Percentiles rank a stretch among this genome's conserved stretches.
phyloP scores from a whole-genome alignment of 2,888 invertebrate species.

The Andrena minutula region DNA sequence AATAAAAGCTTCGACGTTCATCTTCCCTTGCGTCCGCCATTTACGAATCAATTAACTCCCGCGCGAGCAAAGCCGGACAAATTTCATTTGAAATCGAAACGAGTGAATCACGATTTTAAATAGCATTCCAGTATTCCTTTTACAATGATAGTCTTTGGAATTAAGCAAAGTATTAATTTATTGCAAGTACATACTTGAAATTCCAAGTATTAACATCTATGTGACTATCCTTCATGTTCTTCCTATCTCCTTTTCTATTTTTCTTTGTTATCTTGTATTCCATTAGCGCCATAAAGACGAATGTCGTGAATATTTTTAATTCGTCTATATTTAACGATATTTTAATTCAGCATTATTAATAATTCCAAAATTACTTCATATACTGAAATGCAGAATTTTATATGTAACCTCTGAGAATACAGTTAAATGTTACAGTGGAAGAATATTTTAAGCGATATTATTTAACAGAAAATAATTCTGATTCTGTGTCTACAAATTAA shows the following conservation, averaged over 20 bases:
- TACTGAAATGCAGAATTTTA: not conserved
- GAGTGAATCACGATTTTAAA: no score
- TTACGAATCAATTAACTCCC: constrained; percentile 10
- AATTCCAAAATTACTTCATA: no score
- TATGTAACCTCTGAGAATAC: not conserved
- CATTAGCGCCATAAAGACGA: no score
- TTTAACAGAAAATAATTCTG: no score
- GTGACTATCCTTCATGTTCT: no score
- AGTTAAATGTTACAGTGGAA: not conserved
- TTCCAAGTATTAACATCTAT: no score
- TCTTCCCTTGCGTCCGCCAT: not conserved
- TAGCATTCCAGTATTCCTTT: no score
- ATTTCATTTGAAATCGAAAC: constrained; percentile 1
- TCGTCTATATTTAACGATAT: not conserved
- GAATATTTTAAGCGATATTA: not conserved
- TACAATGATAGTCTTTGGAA: no score
- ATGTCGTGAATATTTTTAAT: not conserved
- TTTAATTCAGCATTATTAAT: not conserved
- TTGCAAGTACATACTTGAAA: no score
- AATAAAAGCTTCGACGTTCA: constrained; percentile 20
- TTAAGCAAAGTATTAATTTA: no score
- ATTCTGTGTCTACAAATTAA: not conserved
- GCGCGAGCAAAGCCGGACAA: not conserved
- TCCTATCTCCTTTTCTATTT: no score
- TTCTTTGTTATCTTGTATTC: no score